Evolutionary conservation across 2,113 vertebrate species (phyloP), one percentile per base, ranked within the genome.

Genomic region (Sprattus sprattus): DNA sequence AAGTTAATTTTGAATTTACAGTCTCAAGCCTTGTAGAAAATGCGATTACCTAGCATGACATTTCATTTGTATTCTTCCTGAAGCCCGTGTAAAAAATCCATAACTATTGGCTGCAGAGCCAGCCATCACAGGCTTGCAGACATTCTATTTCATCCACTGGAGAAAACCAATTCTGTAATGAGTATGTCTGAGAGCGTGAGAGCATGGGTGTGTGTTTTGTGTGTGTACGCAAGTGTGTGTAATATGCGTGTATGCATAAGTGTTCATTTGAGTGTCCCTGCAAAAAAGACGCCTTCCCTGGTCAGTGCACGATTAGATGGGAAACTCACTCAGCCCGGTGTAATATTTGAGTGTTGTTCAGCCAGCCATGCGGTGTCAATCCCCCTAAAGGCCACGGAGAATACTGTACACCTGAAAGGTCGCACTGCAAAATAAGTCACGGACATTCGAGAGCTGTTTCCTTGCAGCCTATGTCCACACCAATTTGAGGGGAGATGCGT

Each of bases 61-160:
- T 60, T 60, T 60, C 18, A 60, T 60, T 60, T 60, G 54, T 60
- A 60, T 60, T 52, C 50, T 52, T 52, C 50, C 50, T 60, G 54
- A 60, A 60, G 54, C 54, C 54, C 54, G 20, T 60, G 54, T 60
- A 22, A 20, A 60, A 60, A 60, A 60, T 60, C 54, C 54, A 60
- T 60, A 60, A 60, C 54, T 60, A 60, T 60, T 60, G 54, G 18
- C 54, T 60, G 54, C 54, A 60, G 81, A 52, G 81, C 28, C 54
- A 20, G 54, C 54, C 54, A 60, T 60, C 20, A 60, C 20, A 20
- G 54, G 18, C 1, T 60, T 60, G 18, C 5, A 60, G 54, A 60
- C 54, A 60, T 60, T 60, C 52, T 60, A 20, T 60, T 60, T 20
- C 20, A 50, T 82, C 9, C 50, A 60, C 54, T 60, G 54, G 54